Evolutionary conservation across 2,888 invertebrate genomes (phyloP), one percentile per base, ranked within the genome.

Genomic region (Tholera decimalis): DNA sequence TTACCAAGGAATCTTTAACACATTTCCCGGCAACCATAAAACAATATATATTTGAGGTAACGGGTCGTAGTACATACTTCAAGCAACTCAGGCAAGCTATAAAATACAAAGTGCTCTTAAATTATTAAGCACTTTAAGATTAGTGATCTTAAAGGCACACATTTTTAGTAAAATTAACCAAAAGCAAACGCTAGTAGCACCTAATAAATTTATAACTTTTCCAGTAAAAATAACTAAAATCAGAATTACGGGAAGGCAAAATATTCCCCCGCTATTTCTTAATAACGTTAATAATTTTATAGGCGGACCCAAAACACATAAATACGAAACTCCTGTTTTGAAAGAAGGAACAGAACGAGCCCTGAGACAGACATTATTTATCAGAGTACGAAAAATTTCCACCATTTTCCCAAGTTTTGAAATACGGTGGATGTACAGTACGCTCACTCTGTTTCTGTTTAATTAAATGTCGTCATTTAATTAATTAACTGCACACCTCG

Each of bases 401-500:
- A 24, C 60, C 49, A 44, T 66, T 64, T 63, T 24, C 20, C 15
- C 44, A 67, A 71, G 51, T 79, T 79, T 26, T 47, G 50, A 50
- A 62, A 72, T 58, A 64, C 22, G 54, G 67, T 53, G 53, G 54
- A 56, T 58, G 44, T 60, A 58, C 56, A 18, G 49, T 60, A 55
- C 28, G 15, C 66, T 55, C 41, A 72, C 41, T 74, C 76, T 62
- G 76, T 63, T 49, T 22, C 49, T 62, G 57, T 76, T 75, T 72
- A 65, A 67, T 79, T 79, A 76, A 75, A 76, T 55, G 67, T 75
- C 35, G 56, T 57, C 22, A 50, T 67, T 50, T 63, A 66, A 78
- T 75, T 65, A 75, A 65, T 72, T 68, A 76, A 58, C 51, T 70
- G 46, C 47, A 58, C 55, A 63, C 54, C 22, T 62, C 33, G 28